These are phyloP conservation scores for Oceanites oceanicus DNA, from an alignment of 2,113 vertebrate genomes.

Conservation along the genomic window DNA sequence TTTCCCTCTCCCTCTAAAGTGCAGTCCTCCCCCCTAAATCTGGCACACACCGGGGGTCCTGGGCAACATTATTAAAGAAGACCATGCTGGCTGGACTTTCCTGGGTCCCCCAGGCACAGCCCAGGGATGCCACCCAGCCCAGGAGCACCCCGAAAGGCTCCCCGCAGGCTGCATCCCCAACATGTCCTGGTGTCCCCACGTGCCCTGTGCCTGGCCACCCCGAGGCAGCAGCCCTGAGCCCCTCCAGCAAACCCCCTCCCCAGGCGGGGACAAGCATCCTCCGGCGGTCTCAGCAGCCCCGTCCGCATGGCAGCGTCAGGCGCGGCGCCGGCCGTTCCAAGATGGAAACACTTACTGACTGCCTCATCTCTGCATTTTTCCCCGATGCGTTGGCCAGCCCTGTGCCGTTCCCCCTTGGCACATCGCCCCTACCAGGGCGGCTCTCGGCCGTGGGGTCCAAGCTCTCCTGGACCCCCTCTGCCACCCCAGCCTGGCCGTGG, in stretches of 20 bases:
- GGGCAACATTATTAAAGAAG: not conserved
- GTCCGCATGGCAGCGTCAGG: fast-evolving
- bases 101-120: not conserved
- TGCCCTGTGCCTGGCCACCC: not conserved
- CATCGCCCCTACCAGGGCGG: not conserved
- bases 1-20: not conserved
- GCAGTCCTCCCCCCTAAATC: not conserved
- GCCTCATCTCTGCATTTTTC: not conserved
- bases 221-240: not conserved
- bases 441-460: fast-evolving
- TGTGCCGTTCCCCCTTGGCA: not conserved
- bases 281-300: not conserved
- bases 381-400: not conserved
- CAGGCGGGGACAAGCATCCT: fast-evolving
- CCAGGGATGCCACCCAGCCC: not conserved
- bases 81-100: not conserved
- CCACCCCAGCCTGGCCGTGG: not conserved
- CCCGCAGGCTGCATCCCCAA: fast-evolving
- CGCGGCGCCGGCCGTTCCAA: not conserved
- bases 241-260: not conserved
- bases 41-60: not conserved
- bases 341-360: not conserved
- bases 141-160: fast-evolving
- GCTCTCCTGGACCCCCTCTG: not conserved
- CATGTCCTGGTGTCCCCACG: not conserved